Evolutionary conservation across 2,888 invertebrate genomes (phyloP).

Genomic region (Leucophenga montana): DNA sequence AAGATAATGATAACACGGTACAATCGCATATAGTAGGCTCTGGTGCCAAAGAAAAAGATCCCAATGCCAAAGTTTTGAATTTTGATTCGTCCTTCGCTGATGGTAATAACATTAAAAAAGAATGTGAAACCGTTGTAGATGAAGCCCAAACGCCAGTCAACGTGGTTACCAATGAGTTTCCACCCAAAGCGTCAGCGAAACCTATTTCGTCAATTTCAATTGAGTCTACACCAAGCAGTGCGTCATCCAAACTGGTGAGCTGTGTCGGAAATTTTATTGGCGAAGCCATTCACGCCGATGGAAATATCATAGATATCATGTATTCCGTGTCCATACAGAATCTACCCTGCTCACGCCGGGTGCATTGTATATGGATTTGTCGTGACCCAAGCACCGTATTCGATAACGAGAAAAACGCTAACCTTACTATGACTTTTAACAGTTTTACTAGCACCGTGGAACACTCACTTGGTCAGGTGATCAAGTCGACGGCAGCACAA

Average conservation of each 20-base stretch:
- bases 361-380: constrained; percentile 79
- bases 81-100: neutral
- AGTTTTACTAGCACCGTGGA: constrained; percentile 73
- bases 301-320: constrained; percentile 57
- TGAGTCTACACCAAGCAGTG: constrained; percentile 36
- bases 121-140: constrained; percentile 31
- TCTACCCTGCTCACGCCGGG: constrained; percentile 72
- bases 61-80: neutral
- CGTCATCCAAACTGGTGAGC: constrained; percentile 38
- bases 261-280: constrained; percentile 58
- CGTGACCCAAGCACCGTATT: constrained; percentile 71
- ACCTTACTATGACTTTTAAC: constrained; percentile 72
- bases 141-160: constrained; percentile 44
- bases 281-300: constrained; percentile 59
- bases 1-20: neutral
- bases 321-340: constrained; percentile 76
- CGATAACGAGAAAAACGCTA: constrained; percentile 57
- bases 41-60: neutral
- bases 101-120: neutral
- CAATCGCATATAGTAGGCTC: neutral
- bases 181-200: constrained; percentile 20
- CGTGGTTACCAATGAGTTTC: constrained; percentile 33
- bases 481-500: constrained; percentile 56
- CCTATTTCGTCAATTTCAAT: constrained; percentile 2
- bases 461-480: constrained; percentile 64